A percentile compares a stretch with the other conserved stretches of the same genome.
Conservation (phyloP, 2,113 vertebrate genomes). For the Herpetotheres cachinnans region DNA sequence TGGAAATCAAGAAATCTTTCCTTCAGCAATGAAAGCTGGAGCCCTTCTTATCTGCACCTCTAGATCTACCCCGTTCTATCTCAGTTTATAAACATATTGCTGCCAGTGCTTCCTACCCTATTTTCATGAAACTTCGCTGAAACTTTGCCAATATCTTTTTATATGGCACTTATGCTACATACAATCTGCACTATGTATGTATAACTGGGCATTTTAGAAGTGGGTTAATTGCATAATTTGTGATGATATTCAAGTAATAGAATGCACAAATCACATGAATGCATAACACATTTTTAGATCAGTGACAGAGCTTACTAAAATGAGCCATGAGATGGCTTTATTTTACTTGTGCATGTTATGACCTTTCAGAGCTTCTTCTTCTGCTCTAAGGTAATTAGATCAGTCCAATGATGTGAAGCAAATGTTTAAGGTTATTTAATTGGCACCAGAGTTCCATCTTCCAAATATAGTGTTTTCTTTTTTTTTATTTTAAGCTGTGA, state of each 20-base stretch:
- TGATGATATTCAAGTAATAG: background rate
- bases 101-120: background rate
- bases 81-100: background rate
- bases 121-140: background rate
- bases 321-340: background rate
- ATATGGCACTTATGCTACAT: background rate
- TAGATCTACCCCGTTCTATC: background rate
- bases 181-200: background rate
- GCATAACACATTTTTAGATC: background rate
- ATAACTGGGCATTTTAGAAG: background rate
- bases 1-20: background rate
- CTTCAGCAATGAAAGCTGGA: background rate
- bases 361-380: background rate
- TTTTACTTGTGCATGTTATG: background rate
- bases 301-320: background rate
- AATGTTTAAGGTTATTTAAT: background rate
- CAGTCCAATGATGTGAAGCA: background rate
- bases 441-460: background rate
- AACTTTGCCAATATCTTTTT: background rate
- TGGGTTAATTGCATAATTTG: background rate
- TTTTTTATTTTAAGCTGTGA: background rate
- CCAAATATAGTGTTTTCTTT: background rate
- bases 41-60: background rate
- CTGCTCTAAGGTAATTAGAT: background rate
- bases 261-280: background rate